These are phyloP conservation scores for Varanus komodoensis DNA, from an alignment of 2,113 vertebrate species.

Conservation along the genomic window DNA sequence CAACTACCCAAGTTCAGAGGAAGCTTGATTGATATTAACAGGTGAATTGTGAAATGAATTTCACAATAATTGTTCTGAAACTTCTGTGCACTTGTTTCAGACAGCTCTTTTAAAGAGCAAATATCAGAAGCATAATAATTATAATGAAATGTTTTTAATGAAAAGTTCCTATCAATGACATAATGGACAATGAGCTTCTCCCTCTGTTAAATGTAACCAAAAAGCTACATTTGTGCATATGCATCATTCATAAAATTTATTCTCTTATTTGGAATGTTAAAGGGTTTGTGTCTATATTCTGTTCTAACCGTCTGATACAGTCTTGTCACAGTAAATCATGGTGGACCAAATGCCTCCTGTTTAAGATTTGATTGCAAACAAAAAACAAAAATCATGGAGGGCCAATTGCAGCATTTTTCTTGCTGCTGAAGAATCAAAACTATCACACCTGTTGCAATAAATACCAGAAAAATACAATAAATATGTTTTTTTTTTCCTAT, in stretches of 20 bases:
- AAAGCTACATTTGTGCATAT: background rate
- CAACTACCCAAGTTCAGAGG: too few relatives aligned
- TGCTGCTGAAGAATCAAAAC: background rate
- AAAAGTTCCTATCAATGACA: constrained; percentile 22
- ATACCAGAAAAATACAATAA: constrained; percentile 7
- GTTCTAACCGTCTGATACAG: background rate
- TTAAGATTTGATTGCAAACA: too few relatives aligned
- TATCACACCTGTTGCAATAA: background rate
- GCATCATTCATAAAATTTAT: background rate
- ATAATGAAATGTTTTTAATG: background rate
- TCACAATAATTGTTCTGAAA: constrained; percentile 41
- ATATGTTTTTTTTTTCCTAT: constrained; percentile 25
- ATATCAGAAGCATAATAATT: constrained; percentile 9
- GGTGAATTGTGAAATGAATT: constrained; percentile 41
- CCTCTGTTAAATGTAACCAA: background rate
- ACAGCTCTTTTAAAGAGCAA: constrained; percentile 17
- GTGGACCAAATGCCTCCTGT: background rate
- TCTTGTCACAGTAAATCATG: background rate
- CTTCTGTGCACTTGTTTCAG: constrained; percentile 29
- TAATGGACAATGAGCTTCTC: background rate
- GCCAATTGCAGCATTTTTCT: background rate
- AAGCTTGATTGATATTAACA: background rate
- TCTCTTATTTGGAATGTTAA: background rate
- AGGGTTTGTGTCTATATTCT: background rate
- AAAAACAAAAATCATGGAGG: background rate